Evolutionary conservation across 1,140 invertebrate species (phyloP), one percentile per base, ranked within the genome.

Genomic region (Saccostrea echinata): DNA sequence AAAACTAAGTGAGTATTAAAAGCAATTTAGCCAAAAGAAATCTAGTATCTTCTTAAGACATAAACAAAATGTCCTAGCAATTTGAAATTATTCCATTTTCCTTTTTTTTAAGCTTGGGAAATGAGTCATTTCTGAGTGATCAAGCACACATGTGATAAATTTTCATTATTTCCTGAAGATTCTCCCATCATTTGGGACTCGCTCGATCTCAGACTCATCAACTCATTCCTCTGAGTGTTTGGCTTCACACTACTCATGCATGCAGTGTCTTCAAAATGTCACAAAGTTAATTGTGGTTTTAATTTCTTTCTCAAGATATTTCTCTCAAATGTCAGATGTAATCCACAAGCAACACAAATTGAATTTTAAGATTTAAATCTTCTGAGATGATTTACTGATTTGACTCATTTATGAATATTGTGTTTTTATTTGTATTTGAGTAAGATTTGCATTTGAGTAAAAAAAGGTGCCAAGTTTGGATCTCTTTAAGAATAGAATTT

Each of bases 251-350:
- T 30, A 76, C 68, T 33, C 27, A 30, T 27, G 27, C 68, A 76
- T 76, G 68, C 68, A 76, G 68, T 76, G 68, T 76, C 68, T 76
- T 76, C 68, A 76, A 76, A 13, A 30, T 76, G 68, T 76, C 68
- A 76, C 24, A 27, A 30, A 76, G 68, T 76, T 76, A 76, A 76
- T 76, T 76, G 68, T 27, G 11, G 68, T 76, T 76, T 76, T 76
- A 76, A 76, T 76, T 76, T 76, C 68, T 76, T 76, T 76, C 27
- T 76, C 11, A 16, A 76, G 68, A 33, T 76, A 76, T 76, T 33
- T 76, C 27, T 76, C 68, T 76, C 68, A 76, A 76, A 76, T 16
- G 68, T 76, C 68, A 76, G 27, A 76, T 76, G 24, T 76, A 76
- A 76, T 27, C 13, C 30, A 33, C 27, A 33, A 27, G 68, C 68